Conservation (phyloP, 2,113 vertebrate species). For the Nannospalax galili region DNA sequence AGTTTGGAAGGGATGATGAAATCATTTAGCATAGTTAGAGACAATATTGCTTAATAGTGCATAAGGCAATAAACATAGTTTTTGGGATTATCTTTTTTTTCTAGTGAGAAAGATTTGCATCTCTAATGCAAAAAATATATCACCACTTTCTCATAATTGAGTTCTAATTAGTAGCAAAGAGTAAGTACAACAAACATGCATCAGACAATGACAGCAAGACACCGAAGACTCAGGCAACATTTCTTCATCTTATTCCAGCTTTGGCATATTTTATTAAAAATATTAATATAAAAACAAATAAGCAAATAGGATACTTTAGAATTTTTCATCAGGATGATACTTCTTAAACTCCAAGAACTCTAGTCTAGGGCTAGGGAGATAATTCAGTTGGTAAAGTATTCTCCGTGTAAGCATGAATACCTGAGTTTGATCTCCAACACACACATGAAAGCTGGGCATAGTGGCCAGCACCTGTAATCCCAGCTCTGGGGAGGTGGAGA, state of each 20-base stretch:
- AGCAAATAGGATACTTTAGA: neutral
- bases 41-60: slow-evolving; percentile 8
- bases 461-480: neutral
- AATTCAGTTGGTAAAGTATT: neutral
- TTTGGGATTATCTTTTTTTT: neutral
- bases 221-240: neutral
- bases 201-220: neutral
- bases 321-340: neutral
- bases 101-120: neutral
- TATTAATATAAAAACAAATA: neutral
- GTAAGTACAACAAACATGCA: neutral
- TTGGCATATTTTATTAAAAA: neutral
- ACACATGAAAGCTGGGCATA: neutral
- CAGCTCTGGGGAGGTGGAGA: neutral
- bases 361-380: neutral
- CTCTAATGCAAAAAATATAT: neutral
- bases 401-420: neutral
- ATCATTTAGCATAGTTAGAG: neutral
- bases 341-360: neutral
- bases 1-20: neutral
- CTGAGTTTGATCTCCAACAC: neutral
- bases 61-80: neutral
- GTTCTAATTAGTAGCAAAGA: neutral
- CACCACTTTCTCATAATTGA: neutral
- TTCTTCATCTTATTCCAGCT: slow-evolving; percentile 27